These are phyloP conservation scores for Xiphophorus hellerii DNA, from an alignment of 2,113 vertebrate species.

Conservation along the genomic window DNA sequence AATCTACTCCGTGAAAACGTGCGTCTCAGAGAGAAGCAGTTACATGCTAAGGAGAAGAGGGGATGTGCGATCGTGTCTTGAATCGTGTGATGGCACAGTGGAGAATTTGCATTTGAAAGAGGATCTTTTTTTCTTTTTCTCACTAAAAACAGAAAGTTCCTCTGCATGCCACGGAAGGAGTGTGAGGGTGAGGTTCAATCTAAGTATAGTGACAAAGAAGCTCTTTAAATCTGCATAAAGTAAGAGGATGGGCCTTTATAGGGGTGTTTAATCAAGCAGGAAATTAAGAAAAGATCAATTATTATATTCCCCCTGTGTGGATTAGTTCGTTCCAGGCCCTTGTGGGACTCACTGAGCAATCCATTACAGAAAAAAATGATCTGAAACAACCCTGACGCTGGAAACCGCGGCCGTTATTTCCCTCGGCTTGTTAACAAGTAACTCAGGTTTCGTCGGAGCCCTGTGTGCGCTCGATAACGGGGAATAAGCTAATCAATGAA, in stretches of 20 bases:
- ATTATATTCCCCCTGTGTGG: slow-evolving; percentile 5
- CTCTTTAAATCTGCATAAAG: slow-evolving; percentile 24
- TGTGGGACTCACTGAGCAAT: slow-evolving; percentile 16
- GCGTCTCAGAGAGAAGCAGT: slow-evolving; percentile 19
- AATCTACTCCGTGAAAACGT: slow-evolving; percentile 37
- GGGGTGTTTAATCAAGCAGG: not conserved
- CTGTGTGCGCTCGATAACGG: slow-evolving; percentile 47
- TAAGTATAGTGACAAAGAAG: not conserved
- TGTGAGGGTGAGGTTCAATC: not conserved
- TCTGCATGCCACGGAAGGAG: slow-evolving; percentile 1
- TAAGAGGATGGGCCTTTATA: not conserved
- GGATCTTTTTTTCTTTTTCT: slow-evolving; percentile 18
- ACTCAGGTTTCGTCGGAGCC: slow-evolving; percentile 40
- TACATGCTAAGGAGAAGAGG: slow-evolving; percentile 41
- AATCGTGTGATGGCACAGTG: slow-evolving; percentile 35
- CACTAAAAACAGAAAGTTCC: slow-evolving; percentile 22
- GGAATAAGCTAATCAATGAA: slow-evolving; percentile 67
- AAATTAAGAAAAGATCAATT: not conserved
- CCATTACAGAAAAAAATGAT: slow-evolving; percentile 32
- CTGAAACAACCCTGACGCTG: slow-evolving; percentile 9
- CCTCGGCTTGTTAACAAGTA: slow-evolving; percentile 59
- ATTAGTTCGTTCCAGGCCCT: not conserved
- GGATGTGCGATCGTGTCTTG: slow-evolving; percentile 44
- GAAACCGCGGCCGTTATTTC: slow-evolving; percentile 5
- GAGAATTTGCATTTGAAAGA: slow-evolving; percentile 63